Conservation (phyloP, 2,888 invertebrate genomes). For the Tenodera sinensis region DNA sequence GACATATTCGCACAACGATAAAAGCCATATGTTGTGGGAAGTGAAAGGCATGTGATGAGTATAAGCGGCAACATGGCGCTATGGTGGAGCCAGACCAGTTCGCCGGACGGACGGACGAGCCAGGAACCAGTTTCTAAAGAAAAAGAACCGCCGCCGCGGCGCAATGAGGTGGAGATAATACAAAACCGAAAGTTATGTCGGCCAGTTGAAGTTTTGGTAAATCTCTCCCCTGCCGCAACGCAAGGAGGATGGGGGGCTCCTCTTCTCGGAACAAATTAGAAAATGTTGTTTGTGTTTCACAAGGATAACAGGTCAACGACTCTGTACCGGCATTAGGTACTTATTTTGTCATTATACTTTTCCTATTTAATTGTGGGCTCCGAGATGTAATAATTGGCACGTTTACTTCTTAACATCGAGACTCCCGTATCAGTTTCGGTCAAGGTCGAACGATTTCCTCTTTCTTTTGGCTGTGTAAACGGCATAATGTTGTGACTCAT, state of each 20-base stretch:
- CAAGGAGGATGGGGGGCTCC: background rate
- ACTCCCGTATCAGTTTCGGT: background rate
- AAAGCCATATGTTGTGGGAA: background rate
- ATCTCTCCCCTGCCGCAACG: background rate
- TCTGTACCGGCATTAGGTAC: background rate
- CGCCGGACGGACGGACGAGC: background rate
- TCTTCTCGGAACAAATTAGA: too few relatives aligned
- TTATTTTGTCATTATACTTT: background rate
- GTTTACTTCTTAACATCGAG: background rate
- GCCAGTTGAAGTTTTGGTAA: background rate
- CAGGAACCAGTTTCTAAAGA: slow-evolving; percentile 22
- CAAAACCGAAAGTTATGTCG: slow-evolving; percentile 17
- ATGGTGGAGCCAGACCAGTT: background rate
- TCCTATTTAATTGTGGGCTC: background rate
- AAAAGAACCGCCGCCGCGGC: slow-evolving; percentile 6
- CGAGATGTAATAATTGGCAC: background rate
- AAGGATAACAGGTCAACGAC: background rate
- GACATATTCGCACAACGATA: too few relatives aligned
- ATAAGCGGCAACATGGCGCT: slow-evolving; percentile 10
- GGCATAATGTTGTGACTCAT: too few relatives aligned
- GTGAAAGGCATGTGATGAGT: background rate
- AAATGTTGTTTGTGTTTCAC: background rate
- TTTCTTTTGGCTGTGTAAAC: too few relatives aligned
- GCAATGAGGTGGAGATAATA: background rate
- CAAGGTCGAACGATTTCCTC: background rate